phyloP scores from a whole-genome alignment of 2,888 invertebrate genomes.

The Hydrotaea diabolus region DNA sequence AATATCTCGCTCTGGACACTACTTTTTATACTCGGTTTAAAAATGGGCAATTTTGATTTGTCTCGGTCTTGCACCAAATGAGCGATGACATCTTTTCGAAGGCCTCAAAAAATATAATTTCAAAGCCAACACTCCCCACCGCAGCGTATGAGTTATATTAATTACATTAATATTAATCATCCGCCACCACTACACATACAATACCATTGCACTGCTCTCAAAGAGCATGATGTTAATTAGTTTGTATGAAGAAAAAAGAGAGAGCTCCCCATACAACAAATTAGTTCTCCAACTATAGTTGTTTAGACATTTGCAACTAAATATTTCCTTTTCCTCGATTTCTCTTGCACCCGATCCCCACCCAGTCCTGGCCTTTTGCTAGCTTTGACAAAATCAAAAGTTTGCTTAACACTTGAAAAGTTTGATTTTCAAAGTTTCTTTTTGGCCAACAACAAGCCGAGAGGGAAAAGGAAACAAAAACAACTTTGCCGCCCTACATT shows the following conservation, averaged over 20 bases:
- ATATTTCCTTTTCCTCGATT: neutral
- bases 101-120: too few species aligned
- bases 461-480: neutral
- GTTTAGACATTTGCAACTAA: neutral
- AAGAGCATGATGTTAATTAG: neutral
- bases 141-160: neutral
- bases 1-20: too few species aligned
- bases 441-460: neutral
- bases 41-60: too few species aligned
- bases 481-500: neutral
- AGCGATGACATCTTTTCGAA: too few species aligned
- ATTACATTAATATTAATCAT: neutral
- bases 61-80: too few species aligned
- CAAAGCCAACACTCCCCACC: too few species aligned
- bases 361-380: neutral
- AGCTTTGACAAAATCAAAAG: neutral
- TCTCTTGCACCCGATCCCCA: neutral
- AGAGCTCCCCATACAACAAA: too few species aligned
- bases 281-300: too few species aligned
- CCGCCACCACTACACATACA: neutral
- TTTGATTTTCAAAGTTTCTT: neutral
- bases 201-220: neutral
- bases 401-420: constrained; percentile 18
- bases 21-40: too few species aligned
- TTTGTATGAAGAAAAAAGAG: too few species aligned